Evolutionary conservation across 2,113 vertebrate species (phyloP).

Genomic region (Podarcis cretensis): DNA sequence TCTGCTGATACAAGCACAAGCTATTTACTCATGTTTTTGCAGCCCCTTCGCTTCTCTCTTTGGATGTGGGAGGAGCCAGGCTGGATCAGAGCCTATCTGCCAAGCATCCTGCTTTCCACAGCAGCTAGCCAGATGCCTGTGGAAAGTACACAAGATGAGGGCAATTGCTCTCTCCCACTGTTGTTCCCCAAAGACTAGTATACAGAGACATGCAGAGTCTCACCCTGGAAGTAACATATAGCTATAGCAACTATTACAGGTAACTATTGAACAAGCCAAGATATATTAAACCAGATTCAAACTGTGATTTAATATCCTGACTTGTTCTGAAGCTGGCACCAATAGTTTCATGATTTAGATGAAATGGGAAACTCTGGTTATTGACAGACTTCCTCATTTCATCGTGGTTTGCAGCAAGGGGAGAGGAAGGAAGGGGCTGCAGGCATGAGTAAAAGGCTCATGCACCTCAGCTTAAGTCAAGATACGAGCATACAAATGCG

Average conservation of each 20-base stretch:
- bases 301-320: background rate
- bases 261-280: too few species aligned
- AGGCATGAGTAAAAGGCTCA: background rate
- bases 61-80: background rate
- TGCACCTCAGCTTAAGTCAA: background rate
- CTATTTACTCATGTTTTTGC: background rate
- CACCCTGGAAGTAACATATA: too few species aligned
- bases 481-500: background rate
- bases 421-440: background rate
- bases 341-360: background rate
- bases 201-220: too few species aligned
- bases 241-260: too few species aligned
- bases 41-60: background rate
- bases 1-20: background rate
- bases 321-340: background rate
- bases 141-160: too few species aligned
- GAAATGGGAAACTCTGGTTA: background rate
- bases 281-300: background rate
- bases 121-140: too few species aligned
- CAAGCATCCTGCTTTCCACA: too few species aligned
- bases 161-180: too few species aligned
- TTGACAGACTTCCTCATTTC: background rate
- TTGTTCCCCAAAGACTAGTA: too few species aligned
- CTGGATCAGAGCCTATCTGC: too few species aligned
- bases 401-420: background rate